Base-by-base conservation (phyloP, 2,888 invertebrate species). In the Tyria jacobaeae region DNA sequence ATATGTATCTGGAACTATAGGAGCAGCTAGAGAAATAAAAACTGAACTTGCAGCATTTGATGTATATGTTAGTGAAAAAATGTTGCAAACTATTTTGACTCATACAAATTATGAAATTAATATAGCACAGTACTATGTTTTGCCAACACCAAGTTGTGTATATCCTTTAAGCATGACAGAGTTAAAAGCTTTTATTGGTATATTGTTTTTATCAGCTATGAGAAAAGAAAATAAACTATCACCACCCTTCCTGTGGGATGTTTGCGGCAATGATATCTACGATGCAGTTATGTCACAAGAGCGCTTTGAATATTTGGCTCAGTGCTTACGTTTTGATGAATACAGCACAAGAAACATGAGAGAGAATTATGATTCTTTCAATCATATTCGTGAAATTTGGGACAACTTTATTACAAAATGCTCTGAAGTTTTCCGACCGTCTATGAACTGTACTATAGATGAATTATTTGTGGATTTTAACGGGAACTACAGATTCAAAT, bases 21-120 rank as follows among this genome's bases (percentile, higher is more conserved):
- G 55, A 31, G 3, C 14, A 60, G 54, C 55, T 10, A 41, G 17
- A 55, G 24, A 50, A 7, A 31, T 55, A 15, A 27, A 50, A 6
- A 60, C 55, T 15, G 55, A 60, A 34, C 39, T 60, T 12, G 50
- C 21, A n/a, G 55, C 60, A 2, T 60, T 60, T 41, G 6, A 55
- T 24, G 2, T 50, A 17, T 60, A 50, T 3, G 0, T 55, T 4
- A 55, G 55, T 15, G 50, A 60, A 7, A 55, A 60, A 14, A 60
- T 60, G 60, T 34, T 55, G 14, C 7, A 41, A 34, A 60, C 24
- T 1, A 55, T 60, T 50, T 55, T 60, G 41, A 41, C n/a, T 39
- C n/a, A 55, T 41, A 55, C 60, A 5, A 60, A 60, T 35, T 41
- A 55, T 37, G 49, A 53, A 41, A 55, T 60, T 17, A 39, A 34